Evolutionary conservation across 2,888 invertebrate genomes (phyloP).

Genomic region (Brachypterus glaber): DNA sequence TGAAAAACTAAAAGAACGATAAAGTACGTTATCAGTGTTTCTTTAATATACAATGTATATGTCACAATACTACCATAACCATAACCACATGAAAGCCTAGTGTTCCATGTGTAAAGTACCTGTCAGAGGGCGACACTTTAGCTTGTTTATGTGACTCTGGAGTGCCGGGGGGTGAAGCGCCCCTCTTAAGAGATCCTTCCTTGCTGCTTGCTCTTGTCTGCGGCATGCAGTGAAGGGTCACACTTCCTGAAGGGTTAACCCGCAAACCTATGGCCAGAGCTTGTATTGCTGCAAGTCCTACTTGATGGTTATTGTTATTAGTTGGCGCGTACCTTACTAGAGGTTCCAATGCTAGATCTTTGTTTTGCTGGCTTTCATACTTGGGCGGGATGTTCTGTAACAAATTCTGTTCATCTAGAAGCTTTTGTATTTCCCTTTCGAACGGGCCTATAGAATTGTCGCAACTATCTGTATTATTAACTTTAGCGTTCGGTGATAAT

Average conservation of each 20-base stretch:
- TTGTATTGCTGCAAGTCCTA: slow-evolving; percentile 69
- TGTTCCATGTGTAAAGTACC: slow-evolving; percentile 31
- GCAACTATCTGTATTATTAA: slow-evolving; percentile 44
- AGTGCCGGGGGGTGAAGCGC: slow-evolving; percentile 35
- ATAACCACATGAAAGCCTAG: slow-evolving; percentile 20
- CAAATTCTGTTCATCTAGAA: slow-evolving; percentile 62
- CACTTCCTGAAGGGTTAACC: slow-evolving; percentile 38
- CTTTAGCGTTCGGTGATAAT: slow-evolving; percentile 41
- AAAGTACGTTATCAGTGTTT: no score
- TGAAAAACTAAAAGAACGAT: no score
- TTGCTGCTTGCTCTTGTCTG: slow-evolving; percentile 42
- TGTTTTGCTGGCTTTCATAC: slow-evolving; percentile 51
- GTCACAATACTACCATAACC: neutral
- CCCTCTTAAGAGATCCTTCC: slow-evolving; percentile 42
- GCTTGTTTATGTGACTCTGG: slow-evolving; percentile 38
- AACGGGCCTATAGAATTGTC: slow-evolving; percentile 53
- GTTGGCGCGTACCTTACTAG: slow-evolving; percentile 31
- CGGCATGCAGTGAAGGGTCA: slow-evolving; percentile 38
- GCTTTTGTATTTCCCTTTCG: slow-evolving; percentile 69
- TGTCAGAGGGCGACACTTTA: slow-evolving; percentile 40
- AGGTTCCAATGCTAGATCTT: slow-evolving; percentile 49
- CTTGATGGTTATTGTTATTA: slow-evolving; percentile 58
- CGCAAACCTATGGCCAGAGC: slow-evolving; percentile 52
- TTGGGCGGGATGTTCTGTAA: slow-evolving; percentile 53
- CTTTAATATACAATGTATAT: no score